phyloP scores from a whole-genome alignment of 2,113 vertebrate genomes.

The Tenebrosternarchus preto region DNA sequence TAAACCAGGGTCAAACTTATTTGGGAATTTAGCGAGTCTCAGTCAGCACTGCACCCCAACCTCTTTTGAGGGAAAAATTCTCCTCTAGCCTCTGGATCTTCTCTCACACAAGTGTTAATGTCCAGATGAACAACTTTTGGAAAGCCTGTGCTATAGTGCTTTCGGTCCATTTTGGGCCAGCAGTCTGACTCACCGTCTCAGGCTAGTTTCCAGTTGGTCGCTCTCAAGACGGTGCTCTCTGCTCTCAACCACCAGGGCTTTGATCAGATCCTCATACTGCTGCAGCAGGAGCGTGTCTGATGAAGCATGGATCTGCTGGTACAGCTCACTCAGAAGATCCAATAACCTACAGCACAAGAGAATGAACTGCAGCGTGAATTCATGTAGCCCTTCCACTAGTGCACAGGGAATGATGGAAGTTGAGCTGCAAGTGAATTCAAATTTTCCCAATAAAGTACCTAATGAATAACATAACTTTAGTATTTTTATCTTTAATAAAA shows the following conservation, averaged over 20 bases:
- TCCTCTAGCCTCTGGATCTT: too few relatives aligned
- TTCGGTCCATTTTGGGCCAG: neutral
- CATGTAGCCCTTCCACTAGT: neutral
- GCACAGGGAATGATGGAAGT: neutral
- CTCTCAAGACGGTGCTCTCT: constrained; percentile 67
- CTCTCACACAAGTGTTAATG: neutral
- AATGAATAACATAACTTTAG: too few relatives aligned
- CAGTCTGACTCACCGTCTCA: constrained; percentile 69
- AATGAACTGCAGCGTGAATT: neutral
- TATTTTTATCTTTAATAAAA: too few relatives aligned
- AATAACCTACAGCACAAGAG: constrained; percentile 56
- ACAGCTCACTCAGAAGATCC: constrained; percentile 69
- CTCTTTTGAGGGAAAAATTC: too few relatives aligned
- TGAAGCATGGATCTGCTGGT: constrained; percentile 67
- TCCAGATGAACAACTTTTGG: neutral
- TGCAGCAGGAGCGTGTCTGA: constrained; percentile 64
- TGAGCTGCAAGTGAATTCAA: too few relatives aligned
- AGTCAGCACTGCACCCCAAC: too few relatives aligned
- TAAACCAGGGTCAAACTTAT: too few relatives aligned
- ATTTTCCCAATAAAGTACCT: too few relatives aligned
- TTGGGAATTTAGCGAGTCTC: too few relatives aligned
- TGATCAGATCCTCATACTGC: constrained; percentile 72
- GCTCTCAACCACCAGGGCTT: constrained; percentile 63
- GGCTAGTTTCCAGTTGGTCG: constrained; percentile 70
- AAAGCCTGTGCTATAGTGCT: neutral